phyloP scores from a whole-genome alignment of 2,888 invertebrate genomes.

The Sminthurides aquaticus region DNA sequence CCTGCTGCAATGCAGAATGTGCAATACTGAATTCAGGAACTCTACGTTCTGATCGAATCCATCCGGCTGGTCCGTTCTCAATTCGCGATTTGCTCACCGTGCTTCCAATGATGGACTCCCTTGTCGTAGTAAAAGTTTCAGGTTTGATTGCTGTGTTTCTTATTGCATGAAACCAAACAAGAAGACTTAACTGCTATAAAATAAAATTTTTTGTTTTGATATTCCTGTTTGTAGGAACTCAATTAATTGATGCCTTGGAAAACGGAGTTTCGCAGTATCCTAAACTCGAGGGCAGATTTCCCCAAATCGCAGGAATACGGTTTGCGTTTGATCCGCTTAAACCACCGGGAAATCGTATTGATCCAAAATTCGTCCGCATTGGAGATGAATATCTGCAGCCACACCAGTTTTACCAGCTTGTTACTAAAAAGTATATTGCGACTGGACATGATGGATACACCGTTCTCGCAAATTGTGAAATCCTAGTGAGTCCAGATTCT shows the following conservation, averaged over 20 bases:
- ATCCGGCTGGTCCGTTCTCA: slow-evolving; percentile 75
- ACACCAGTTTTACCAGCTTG: slow-evolving; percentile 65
- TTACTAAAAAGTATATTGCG: slow-evolving; percentile 72
- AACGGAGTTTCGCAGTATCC: slow-evolving; percentile 81
- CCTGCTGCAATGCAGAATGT: slow-evolving; percentile 76
- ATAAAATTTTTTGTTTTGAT: slow-evolving; percentile 1
- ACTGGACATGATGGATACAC: slow-evolving; percentile 69
- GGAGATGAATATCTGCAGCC: slow-evolving; percentile 72
- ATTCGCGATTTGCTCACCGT: slow-evolving; percentile 74
- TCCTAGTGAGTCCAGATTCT: slow-evolving; percentile 61
- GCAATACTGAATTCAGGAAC: slow-evolving; percentile 84
- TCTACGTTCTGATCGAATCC: slow-evolving; percentile 65
- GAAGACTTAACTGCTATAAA: neutral
- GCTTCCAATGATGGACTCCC: slow-evolving; percentile 76
- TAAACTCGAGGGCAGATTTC: slow-evolving; percentile 78
- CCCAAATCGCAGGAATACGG: slow-evolving; percentile 62
- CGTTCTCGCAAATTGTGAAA: slow-evolving; percentile 64
- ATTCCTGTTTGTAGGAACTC: slow-evolving; percentile 51
- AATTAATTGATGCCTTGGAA: slow-evolving; percentile 65
- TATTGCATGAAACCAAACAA: neutral
- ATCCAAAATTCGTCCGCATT: slow-evolving; percentile 65
- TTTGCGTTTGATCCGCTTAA: slow-evolving; percentile 68
- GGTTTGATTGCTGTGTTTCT: slow-evolving; percentile 54
- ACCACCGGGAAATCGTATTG: slow-evolving; percentile 62
- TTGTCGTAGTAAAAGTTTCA: slow-evolving; percentile 66